These are phyloP conservation scores for Apis cerana DNA, from an alignment of 1,140 invertebrate species.

Conservation along the genomic window DNA sequence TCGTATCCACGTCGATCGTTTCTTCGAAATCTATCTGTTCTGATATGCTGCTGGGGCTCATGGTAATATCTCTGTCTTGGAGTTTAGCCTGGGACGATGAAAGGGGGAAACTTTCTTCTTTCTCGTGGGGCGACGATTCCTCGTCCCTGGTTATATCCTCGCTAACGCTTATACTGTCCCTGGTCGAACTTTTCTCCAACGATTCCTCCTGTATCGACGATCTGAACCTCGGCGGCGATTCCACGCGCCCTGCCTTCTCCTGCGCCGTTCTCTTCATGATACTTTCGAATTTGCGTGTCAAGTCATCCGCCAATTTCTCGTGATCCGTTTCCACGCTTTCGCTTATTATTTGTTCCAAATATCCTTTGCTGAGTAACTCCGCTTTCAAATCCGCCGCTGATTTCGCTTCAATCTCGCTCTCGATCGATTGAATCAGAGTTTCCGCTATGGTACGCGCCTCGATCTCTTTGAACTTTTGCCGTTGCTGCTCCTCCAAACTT, in stretches of 20 bases:
- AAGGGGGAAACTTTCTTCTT: conserved; percentile 67
- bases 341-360: conserved; percentile 56
- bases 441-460: conserved; percentile 73
- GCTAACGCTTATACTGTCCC: conserved; percentile 71
- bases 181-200: conserved; percentile 63
- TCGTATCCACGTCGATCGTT: conserved; percentile 61
- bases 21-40: conserved; percentile 74
- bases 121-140: conserved; percentile 68
- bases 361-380: conserved; percentile 55
- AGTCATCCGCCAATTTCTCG: conserved; percentile 73
- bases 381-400: conserved; percentile 63
- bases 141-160: conserved; percentile 77
- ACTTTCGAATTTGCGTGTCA: conserved; percentile 74
- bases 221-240: conserved; percentile 21
- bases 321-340: conserved; percentile 68
- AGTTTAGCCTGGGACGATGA: conserved; percentile 68
- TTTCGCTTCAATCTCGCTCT: conserved; percentile 72
- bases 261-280: conserved; percentile 65
- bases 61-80: conserved; percentile 72
- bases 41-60: conserved; percentile 77
- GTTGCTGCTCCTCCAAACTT: conserved; percentile 65
- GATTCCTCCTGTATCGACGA: conserved; percentile 54
- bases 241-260: not conserved
- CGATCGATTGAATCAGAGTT: conserved; percentile 74
- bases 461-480: conserved; percentile 67